Base-by-base conservation (phyloP, 2,888 invertebrate genomes). In the Danaus chrysippus region DNA sequence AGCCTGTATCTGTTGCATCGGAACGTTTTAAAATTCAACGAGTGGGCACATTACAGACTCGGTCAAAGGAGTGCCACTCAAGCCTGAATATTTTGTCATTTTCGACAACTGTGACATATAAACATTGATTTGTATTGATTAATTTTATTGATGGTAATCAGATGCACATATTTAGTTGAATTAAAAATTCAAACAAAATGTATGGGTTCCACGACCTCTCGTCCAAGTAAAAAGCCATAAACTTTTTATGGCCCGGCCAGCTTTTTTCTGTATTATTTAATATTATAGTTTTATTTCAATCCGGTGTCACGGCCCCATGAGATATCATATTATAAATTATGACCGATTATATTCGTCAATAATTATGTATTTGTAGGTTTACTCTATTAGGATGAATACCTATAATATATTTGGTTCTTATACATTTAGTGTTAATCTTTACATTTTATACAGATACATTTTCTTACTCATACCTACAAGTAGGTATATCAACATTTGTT, bases 81-180 rank as follows among this genome's bases (percentile, higher is more conserved):
- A 56, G 58, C 57, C 56, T 56, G 66, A 68, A 63, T 67, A 63
- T 64, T 67, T 65, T 67, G 69, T 69, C 67, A 64, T 59, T 64
- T 64, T 61, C 60, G 66, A 69, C 66, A 67, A 62, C 63, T 68
- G 64, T 63, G 66, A 63, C 58, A 65, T 61, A 66, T 68, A 65
- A 64, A 65, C 59, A 66, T 67, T 68, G 66, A 69, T 72, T 66
- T 77, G 75, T 78, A 79, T 79, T 82, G 79, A 85, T 84, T 83
- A 84, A 82, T 83, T 81, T 70, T 70, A 72, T 70, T 71, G 78
- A 83, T 80, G 79, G 72, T 85, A 85, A 86, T 87, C 76, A 75
- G 82, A 85, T 86, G 84, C 82, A 84, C 81, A 86, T 85, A 84
- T 82, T 85, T 79, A 83, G 79, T 75, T 78, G 80, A 81, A 86